Evolutionary conservation across 2,113 vertebrate species (phyloP).

Genomic region (Nothobranchius kuhntae): DNA sequence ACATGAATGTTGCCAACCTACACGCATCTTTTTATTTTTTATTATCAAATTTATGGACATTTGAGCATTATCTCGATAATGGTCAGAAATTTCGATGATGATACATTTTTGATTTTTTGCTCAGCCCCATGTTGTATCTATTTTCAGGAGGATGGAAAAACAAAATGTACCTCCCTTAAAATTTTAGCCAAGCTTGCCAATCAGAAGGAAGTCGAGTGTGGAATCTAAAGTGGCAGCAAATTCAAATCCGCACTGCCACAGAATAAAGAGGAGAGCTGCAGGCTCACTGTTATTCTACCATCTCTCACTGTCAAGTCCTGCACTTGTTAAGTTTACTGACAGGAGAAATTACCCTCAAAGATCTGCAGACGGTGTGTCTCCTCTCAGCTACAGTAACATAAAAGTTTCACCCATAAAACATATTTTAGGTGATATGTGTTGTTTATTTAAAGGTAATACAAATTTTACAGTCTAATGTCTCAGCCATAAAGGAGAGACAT

Average conservation of each 20-base stretch:
- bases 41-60: too few species aligned
- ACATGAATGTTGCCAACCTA: too few species aligned
- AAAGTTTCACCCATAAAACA: neutral
- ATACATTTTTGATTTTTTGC: too few species aligned
- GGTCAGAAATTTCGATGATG: too few species aligned
- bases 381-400: conserved; percentile 22
- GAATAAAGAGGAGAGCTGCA: conserved; percentile 52
- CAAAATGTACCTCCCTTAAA: conserved; percentile 20
- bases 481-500: too few species aligned
- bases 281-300: conserved; percentile 45
- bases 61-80: too few species aligned
- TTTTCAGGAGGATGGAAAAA: conserved; percentile 7
- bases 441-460: neutral
- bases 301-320: conserved; percentile 47
- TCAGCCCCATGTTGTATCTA: too few species aligned
- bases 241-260: conserved; percentile 61
- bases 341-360: conserved; percentile 64
- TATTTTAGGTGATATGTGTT: neutral
- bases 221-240: conserved; percentile 64
- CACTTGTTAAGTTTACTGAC: conserved; percentile 65
- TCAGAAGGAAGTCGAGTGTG: conserved; percentile 60
- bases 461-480: too few species aligned
- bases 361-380: conserved; percentile 37
- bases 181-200: conserved; percentile 39
- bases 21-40: too few species aligned